Evolutionary conservation across 1,140 invertebrate genomes (phyloP).

Genomic region (Agraylea sexmaculata): DNA sequence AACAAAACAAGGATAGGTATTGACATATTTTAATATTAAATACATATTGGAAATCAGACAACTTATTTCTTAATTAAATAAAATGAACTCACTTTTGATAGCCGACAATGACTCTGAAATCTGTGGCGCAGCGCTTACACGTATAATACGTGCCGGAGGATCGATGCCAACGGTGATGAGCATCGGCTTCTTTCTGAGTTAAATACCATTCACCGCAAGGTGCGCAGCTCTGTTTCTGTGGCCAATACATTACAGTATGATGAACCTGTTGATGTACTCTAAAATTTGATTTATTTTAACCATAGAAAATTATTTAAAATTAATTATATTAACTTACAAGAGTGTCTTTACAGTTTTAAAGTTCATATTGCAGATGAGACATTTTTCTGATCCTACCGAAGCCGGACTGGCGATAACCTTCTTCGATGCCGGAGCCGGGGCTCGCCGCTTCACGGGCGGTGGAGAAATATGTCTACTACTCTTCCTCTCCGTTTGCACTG

Average conservation of each 20-base stretch:
- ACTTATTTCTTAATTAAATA: background rate
- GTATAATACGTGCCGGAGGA: constrained; percentile 19
- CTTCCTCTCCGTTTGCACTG: no score
- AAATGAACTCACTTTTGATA: constrained; percentile 22
- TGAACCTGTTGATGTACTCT: constrained; percentile 11
- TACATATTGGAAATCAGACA: background rate
- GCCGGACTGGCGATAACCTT: constrained; percentile 1
- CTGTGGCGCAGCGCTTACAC: constrained; percentile 20
- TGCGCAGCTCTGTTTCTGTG: constrained; percentile 21
- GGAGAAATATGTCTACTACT: no score
- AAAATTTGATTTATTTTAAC: background rate
- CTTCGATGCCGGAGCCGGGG: no score
- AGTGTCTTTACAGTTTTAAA: background rate
- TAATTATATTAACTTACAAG: constrained; percentile 2
- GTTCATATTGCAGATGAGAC: constrained; percentile 1
- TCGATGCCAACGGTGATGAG: constrained; percentile 22
- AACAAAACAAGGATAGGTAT: background rate
- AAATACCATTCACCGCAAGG: constrained; percentile 24
- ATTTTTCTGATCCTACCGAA: constrained; percentile 5
- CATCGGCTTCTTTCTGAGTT: constrained; percentile 15
- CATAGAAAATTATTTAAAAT: constrained; percentile 1
- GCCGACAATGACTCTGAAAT: constrained; percentile 16
- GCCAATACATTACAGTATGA: constrained; percentile 5
- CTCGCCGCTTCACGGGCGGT: no score
- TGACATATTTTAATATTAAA: background rate